Evolutionary conservation across 2,888 invertebrate genomes (phyloP).

Genomic region (Ptychoptera contaminata): DNA sequence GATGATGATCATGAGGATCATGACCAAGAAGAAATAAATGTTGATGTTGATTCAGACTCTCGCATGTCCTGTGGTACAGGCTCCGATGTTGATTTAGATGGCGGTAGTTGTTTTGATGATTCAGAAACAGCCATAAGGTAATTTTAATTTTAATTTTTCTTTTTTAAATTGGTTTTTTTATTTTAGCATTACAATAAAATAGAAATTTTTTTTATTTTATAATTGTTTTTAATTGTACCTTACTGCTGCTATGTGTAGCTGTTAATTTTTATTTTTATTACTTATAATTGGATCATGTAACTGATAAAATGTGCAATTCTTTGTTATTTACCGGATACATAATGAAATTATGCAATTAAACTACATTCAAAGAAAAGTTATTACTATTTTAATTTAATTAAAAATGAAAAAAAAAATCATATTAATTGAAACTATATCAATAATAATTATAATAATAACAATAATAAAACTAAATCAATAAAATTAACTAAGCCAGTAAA

Average conservation of each 20-base stretch:
- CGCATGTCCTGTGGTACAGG: slow-evolving; percentile 27
- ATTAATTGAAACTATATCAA: no score
- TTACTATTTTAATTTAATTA: no score
- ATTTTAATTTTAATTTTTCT: slow-evolving; percentile 5
- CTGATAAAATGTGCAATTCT: no score
- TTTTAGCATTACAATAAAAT: neutral
- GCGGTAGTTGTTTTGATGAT: slow-evolving; percentile 30
- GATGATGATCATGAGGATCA: slow-evolving; percentile 25
- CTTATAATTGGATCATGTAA: no score
- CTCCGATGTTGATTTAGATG: slow-evolving; percentile 30
- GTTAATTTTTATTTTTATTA: neutral
- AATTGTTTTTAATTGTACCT: slow-evolving; percentile 1
- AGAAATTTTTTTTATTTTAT: no score
- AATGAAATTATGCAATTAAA: no score
- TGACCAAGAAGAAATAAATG: slow-evolving; percentile 30
- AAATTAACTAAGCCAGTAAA: no score
- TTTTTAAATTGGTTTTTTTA: neutral
- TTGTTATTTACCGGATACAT: no score
- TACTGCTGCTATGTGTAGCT: neutral
- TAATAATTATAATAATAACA: no score
- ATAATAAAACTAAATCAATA: no score
- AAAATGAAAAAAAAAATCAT: no score
- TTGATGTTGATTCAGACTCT: slow-evolving; percentile 30
- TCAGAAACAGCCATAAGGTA: slow-evolving; percentile 30
- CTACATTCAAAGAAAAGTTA: no score